Evolutionary conservation across 2,888 invertebrate species (phyloP).

Genomic region (Belgica antarctica): DNA sequence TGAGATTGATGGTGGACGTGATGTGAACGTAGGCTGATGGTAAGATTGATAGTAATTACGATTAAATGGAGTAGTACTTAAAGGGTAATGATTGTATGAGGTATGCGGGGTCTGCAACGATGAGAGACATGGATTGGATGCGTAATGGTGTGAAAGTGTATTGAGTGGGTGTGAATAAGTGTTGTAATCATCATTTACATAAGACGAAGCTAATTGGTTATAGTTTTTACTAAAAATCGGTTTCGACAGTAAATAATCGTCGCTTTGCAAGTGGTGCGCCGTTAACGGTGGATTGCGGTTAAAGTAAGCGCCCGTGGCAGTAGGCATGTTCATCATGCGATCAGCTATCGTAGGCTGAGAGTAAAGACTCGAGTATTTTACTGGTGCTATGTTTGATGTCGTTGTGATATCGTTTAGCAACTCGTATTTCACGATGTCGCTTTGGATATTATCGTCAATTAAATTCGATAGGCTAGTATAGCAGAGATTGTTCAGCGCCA

Average conservation of each 20-base stretch:
- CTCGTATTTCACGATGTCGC: slow-evolving; percentile 42
- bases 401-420: slow-evolving; percentile 41
- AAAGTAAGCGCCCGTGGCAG: slow-evolving; percentile 1
- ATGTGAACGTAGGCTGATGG: slow-evolving; percentile 42
- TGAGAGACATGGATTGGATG: slow-evolving; percentile 42
- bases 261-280: slow-evolving; percentile 12
- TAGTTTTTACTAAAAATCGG: slow-evolving; percentile 43
- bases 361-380: slow-evolving; percentile 34
- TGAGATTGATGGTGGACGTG: slow-evolving; percentile 42
- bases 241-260: slow-evolving; percentile 41
- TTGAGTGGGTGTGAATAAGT: slow-evolving; percentile 3
- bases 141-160: slow-evolving; percentile 12
- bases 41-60: slow-evolving; percentile 43
- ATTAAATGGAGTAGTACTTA: slow-evolving; percentile 36
- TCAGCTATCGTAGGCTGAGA: slow-evolving; percentile 20
- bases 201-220: slow-evolving; percentile 33
- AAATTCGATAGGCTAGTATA: slow-evolving; percentile 38
- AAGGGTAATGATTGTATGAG: slow-evolving; percentile 20
- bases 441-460: slow-evolving; percentile 43
- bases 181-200: neutral
- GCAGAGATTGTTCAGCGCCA: slow-evolving; percentile 28
- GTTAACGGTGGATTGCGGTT: slow-evolving; percentile 21
- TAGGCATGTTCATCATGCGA: neutral
- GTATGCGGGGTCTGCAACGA: neutral
- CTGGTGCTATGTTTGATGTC: slow-evolving; percentile 24